Base-by-base conservation (phyloP, 2,888 invertebrate species). In the Cotesia congregata region DNA sequence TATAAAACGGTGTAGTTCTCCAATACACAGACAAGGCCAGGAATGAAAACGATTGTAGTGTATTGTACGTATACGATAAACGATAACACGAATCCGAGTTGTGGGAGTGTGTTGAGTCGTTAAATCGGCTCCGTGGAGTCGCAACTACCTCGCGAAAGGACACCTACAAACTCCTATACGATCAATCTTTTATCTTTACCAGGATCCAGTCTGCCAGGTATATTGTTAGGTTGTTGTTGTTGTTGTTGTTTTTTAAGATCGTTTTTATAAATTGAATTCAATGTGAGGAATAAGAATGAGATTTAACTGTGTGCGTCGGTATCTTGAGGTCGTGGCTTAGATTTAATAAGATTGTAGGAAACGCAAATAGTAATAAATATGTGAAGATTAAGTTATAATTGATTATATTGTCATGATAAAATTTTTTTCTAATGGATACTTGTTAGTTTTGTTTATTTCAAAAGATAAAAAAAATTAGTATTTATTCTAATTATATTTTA, bases 171-270 rank as follows among this genome's bases (percentile, higher is more conserved):
- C 69, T 65, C 79, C 79, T 72, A 75, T 80, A 80, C 81, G 84
- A 86, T 86, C 83, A 82, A 84, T 83, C 80, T 82, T 80, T 84
- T 82, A 82, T 85, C 82, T 81, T 82, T 81, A 78, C 74, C 59
- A 72, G 60, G 41, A 65, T 68, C 67, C 67, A 65, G 17, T 5
- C 12, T 50, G 40, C 60, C 38, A 59, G 30, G 7, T 59, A 40
- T 75, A 30, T 40, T 72, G n/a, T 62, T 40, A 9, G 12, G 41
- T 64, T 17, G 30, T 60, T 6, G 9, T 59, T 60, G 5, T 20
- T 59, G 6, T n/a, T n/a, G n/a, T 17, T 9, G 15, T 62, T 6
- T 62, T 17, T 6, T 5, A 7, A 12, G 50, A n/a, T 62, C n/a
- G 15, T 62, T 62, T 62, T 62, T 30, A 30, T 30, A 30, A 30